These are phyloP conservation scores for Cylas formicarius DNA, from an alignment of 1,140 invertebrate genomes.

Conservation along the genomic window DNA sequence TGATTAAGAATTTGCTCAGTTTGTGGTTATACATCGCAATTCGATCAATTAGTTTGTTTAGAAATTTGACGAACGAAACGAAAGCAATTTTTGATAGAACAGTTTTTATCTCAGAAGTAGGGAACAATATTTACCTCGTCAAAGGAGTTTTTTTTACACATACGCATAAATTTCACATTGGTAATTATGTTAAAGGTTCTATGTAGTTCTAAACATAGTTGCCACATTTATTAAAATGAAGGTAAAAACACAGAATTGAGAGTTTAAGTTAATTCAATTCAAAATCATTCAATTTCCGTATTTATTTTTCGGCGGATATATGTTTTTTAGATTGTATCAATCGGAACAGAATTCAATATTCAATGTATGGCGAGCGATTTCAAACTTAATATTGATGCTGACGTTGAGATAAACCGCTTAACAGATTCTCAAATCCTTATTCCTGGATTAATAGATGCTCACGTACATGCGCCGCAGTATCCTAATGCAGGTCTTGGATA, in stretches of 20 bases:
- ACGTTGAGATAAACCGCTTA: slow-evolving; percentile 34
- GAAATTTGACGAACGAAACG: too few relatives aligned
- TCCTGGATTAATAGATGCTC: slow-evolving; percentile 83
- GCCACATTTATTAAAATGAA: too few relatives aligned
- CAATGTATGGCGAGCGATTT: too few relatives aligned
- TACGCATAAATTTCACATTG: slow-evolving; percentile 8
- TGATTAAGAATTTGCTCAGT: not conserved
- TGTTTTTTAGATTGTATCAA: slow-evolving; percentile 15
- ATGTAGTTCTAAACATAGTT: slow-evolving; percentile 5
- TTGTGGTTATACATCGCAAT: not conserved
- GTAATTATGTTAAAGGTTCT: slow-evolving; percentile 6
- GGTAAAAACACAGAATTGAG: too few relatives aligned
- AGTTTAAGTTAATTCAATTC: slow-evolving; percentile 8
- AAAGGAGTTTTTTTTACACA: not conserved
- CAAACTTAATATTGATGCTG: slow-evolving; percentile 13
- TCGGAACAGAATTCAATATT: slow-evolving; percentile 11
- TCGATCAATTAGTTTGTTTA: not conserved
- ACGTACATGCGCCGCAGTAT: slow-evolving; percentile 84
- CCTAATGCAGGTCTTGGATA: slow-evolving; percentile 75
- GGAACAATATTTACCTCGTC: not conserved
- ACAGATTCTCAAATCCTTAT: slow-evolving; percentile 63
- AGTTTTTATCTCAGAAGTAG: too few relatives aligned
- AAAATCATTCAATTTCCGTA: not conserved
- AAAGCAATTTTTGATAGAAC: not conserved
- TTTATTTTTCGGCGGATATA: slow-evolving; percentile 18